Conservation (phyloP, 2,888 invertebrate species). For the Hydroisotoma schaefferi region DNA sequence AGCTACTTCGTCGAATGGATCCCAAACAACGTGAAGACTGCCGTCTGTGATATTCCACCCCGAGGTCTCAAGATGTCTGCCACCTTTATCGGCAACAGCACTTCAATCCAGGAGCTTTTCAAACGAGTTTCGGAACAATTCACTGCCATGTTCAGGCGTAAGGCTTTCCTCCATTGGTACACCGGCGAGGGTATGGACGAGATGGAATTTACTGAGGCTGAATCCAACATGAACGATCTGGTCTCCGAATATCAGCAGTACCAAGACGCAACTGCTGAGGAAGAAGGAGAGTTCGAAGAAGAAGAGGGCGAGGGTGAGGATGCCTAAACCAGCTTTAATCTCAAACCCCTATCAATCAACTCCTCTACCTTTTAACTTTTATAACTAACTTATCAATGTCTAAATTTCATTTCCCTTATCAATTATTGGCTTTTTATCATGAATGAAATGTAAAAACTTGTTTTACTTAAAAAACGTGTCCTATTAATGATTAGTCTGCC, state of each 20-base stretch:
- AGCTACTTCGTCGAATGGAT: conserved; percentile 74
- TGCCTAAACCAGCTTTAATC: conserved; percentile 6
- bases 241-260: conserved; percentile 55
- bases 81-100: conserved; percentile 61
- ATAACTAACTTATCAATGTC: no score
- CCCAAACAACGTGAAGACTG: conserved; percentile 90
- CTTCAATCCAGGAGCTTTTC: conserved; percentile 59
- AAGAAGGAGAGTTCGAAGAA: conserved; percentile 35
- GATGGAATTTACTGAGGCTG: conserved; percentile 60
- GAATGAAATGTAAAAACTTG: no score
- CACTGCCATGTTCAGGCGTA: conserved; percentile 61
- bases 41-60: conserved; percentile 89
- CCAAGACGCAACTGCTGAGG: conserved; percentile 48
- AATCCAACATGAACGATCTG: conserved; percentile 60
- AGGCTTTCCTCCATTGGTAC: conserved; percentile 60
- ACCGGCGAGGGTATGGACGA: conserved; percentile 60
- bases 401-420: no score
- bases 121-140: conserved; percentile 58
- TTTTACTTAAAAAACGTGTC: no score
- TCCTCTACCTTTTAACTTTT: no score
- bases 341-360: no score
- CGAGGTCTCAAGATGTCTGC: conserved; percentile 64
- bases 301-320: conserved; percentile 28
- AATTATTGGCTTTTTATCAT: no score
- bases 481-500: no score